These are phyloP conservation scores for Channallabes apus DNA, from an alignment of 2,797 vertebrate species.

Conservation along the genomic window DNA sequence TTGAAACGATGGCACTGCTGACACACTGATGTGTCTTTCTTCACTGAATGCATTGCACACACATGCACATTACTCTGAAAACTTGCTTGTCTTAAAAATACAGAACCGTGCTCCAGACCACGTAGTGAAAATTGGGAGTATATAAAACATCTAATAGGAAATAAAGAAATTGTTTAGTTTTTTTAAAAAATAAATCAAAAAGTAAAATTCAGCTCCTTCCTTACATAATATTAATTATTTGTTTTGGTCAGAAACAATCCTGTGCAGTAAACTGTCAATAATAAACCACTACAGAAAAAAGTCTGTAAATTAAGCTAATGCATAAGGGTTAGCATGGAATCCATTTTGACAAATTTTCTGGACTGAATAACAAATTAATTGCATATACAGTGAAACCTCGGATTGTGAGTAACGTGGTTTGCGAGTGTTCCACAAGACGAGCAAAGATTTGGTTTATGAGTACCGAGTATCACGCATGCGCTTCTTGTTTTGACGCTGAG, in stretches of 20 bases:
- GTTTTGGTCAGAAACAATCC: not conserved
- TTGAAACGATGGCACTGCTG: not conserved
- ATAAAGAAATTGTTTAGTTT: not conserved
- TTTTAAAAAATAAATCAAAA: too few relatives aligned
- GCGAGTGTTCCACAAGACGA: too few relatives aligned
- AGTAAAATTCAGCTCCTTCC: not conserved
- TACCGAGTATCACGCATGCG: too few relatives aligned
- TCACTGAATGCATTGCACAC: not conserved
- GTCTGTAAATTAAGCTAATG: not conserved
- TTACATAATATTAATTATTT: not conserved
- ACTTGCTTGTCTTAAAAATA: not conserved
- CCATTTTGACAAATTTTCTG: not conserved
- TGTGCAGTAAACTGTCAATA: not conserved
- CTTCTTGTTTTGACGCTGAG: too few relatives aligned
- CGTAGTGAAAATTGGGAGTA: not conserved
- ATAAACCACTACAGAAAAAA: not conserved
- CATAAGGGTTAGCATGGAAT: not conserved
- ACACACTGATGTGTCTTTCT: not conserved
- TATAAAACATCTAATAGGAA: not conserved
- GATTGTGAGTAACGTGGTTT: too few relatives aligned
- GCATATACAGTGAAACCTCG: too few relatives aligned
- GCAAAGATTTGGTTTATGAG: too few relatives aligned
- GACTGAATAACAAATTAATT: not conserved
- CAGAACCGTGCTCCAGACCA: not conserved
- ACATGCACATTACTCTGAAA: not conserved